Evolutionary conservation across 2,888 invertebrate species (phyloP).

Genomic region (Cerastis rubricosa): DNA sequence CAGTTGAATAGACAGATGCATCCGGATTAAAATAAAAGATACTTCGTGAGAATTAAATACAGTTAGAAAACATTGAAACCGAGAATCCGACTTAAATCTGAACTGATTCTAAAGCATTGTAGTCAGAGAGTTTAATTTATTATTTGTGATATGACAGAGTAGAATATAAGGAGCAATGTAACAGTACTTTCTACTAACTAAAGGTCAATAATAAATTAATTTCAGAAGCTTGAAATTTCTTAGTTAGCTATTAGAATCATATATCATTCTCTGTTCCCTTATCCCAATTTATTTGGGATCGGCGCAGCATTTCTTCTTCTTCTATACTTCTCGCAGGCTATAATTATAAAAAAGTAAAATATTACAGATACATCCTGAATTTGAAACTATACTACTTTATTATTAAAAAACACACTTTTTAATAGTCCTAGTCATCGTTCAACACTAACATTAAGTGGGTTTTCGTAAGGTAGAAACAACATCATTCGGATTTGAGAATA

Average conservation of each 20-base stretch:
- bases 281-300: no score
- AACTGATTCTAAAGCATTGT: neutral
- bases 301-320: no score
- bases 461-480: neutral
- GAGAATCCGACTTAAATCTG: neutral
- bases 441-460: neutral
- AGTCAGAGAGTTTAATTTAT: neutral
- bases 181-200: neutral
- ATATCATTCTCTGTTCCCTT: no score
- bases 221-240: no score
- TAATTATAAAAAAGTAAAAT: no score
- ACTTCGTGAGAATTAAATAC: neutral
- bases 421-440: neutral
- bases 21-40: neutral
- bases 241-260: no score
- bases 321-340: no score
- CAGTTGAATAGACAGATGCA: neutral
- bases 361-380: neutral
- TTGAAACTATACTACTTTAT: neutral
- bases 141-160: neutral
- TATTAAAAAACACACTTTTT: neutral
- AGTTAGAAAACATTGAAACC: neutral
- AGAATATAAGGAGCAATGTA: neutral
- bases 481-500: neutral
- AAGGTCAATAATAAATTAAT: neutral